Evolutionary conservation across 1,140 invertebrate genomes (phyloP).

Genomic region (Zelostemma sp.): DNA sequence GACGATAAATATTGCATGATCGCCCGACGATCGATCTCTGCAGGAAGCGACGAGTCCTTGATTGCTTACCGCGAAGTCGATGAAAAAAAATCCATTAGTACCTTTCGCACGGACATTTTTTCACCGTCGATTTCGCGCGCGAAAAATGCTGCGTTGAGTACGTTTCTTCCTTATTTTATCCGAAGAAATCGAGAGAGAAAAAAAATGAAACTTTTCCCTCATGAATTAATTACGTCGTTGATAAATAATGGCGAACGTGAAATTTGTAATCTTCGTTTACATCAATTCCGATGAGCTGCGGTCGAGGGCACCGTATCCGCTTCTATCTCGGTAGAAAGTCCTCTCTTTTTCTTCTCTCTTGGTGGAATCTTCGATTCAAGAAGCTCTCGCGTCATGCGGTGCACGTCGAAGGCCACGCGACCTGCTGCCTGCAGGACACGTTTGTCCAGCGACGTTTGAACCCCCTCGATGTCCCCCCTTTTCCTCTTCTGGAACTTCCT

Average conservation of each 20-base stretch:
- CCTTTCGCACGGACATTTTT: background rate
- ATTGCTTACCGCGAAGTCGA: background rate
- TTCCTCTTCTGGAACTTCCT: background rate
- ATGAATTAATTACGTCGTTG: no score
- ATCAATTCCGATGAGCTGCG: conserved; percentile 33
- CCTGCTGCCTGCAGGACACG: conserved; percentile 49
- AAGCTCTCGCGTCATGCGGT: conserved; percentile 51
- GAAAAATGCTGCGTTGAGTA: no score
- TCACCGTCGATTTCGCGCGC: no score
- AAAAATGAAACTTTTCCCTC: no score
- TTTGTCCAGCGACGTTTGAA: conserved; percentile 30
- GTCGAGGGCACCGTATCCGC: conserved; percentile 33
- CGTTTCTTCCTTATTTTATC: no score
- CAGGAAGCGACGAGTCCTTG: conserved; percentile 33
- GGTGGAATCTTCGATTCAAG: conserved; percentile 45
- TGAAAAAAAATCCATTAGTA: conserved; percentile 1
- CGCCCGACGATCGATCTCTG: conserved; percentile 27
- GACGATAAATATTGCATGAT: conserved; percentile 55
- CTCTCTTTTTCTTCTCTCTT: conserved; percentile 34
- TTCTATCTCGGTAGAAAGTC: conserved; percentile 45
- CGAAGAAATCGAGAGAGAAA: no score
- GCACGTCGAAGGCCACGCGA: conserved; percentile 64
- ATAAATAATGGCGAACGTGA: no score
- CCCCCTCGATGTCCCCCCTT: conserved; percentile 6
- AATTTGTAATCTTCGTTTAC: conserved; percentile 29